Evolutionary conservation across 2,888 invertebrate species (phyloP).

Genomic region (Sarcophaga carnaria): DNA sequence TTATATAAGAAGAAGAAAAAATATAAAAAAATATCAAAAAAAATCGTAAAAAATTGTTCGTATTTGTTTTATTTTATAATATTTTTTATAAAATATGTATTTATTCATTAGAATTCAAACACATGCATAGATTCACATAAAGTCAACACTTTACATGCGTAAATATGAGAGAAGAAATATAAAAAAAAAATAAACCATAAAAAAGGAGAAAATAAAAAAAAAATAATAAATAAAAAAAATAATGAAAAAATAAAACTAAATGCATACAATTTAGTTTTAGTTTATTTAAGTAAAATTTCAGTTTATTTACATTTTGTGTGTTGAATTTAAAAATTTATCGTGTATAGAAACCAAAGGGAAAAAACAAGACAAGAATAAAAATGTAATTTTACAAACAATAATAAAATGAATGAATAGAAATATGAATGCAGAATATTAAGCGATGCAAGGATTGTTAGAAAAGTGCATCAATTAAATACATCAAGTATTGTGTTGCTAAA

Average conservation of each 20-base stretch:
- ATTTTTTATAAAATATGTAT: slow-evolving; percentile 45
- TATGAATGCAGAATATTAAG: neutral
- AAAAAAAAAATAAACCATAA: slow-evolving; percentile 51
- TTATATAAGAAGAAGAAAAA: slow-evolving; percentile 3
- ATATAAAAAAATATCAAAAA: no score
- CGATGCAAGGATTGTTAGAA: neutral
- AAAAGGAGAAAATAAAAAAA: slow-evolving; percentile 20
- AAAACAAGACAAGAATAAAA: neutral
- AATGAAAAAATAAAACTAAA: neutral
- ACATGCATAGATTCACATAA: slow-evolving; percentile 57
- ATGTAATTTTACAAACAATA: neutral
- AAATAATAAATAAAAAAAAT: neutral
- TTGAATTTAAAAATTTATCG: slow-evolving; percentile 54
- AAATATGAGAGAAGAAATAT: slow-evolving; percentile 51
- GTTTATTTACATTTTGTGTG: slow-evolving; percentile 59
- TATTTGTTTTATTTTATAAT: slow-evolving; percentile 26
- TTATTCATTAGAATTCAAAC: slow-evolving; percentile 65
- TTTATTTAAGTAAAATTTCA: slow-evolving; percentile 59
- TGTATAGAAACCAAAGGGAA: slow-evolving; percentile 10
- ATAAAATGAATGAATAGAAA: neutral
- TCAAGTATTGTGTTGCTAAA: neutral
- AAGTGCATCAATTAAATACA: neutral
- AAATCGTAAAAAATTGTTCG: slow-evolving; percentile 7
- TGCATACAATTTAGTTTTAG: slow-evolving; percentile 16
- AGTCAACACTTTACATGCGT: slow-evolving; percentile 65